These are phyloP conservation scores for Drosophila fungiperda DNA, from an alignment of 2,888 invertebrate genomes.

Conservation along the genomic window DNA sequence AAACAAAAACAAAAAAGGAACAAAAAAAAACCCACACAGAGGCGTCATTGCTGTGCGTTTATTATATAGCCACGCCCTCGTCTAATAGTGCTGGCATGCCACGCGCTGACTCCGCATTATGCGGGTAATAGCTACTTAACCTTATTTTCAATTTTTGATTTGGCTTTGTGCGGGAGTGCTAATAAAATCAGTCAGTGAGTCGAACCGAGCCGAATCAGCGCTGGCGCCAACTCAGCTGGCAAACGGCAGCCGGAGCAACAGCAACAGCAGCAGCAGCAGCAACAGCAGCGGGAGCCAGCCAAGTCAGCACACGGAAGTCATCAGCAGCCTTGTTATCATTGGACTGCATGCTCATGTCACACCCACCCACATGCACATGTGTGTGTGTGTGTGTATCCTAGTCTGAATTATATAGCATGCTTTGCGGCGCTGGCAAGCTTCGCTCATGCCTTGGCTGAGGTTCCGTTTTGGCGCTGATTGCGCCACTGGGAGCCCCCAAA, in stretches of 20 bases:
- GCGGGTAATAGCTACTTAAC: conserved; percentile 78
- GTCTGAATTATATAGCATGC: conserved; percentile 70
- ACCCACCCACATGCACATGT: not conserved
- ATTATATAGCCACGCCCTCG: conserved; percentile 59
- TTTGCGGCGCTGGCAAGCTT: conserved; percentile 57
- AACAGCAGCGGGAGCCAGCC: conserved; percentile 36
- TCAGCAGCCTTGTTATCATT: conserved; percentile 78
- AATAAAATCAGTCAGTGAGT: conserved; percentile 44
- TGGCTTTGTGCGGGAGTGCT: conserved; percentile 52
- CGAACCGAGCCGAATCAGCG: conserved; percentile 13
- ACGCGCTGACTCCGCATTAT: conserved; percentile 51
- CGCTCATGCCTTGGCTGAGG: conserved; percentile 15
- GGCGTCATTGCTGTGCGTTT: conserved; percentile 46
- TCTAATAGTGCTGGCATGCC: conserved; percentile 14
- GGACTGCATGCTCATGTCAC: conserved; percentile 24
- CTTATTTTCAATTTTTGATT: conserved; percentile 82
- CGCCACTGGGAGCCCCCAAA: conserved; percentile 74
- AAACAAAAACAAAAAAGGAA: conserved; percentile 3
- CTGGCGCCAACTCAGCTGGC: conserved; percentile 46
- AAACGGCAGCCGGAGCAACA: conserved; percentile 19
- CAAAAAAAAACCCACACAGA: not conserved
- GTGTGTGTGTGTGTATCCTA: conserved; percentile 31
- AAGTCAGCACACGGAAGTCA: conserved; percentile 69
- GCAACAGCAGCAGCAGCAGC: conserved; percentile 28
- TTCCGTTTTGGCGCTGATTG: conserved; percentile 69